A percentile compares a stretch with the other conserved stretches of the same genome.
Evolutionary conservation across 1,140 invertebrate species (phyloP).

Genomic region (Physella acuta): DNA sequence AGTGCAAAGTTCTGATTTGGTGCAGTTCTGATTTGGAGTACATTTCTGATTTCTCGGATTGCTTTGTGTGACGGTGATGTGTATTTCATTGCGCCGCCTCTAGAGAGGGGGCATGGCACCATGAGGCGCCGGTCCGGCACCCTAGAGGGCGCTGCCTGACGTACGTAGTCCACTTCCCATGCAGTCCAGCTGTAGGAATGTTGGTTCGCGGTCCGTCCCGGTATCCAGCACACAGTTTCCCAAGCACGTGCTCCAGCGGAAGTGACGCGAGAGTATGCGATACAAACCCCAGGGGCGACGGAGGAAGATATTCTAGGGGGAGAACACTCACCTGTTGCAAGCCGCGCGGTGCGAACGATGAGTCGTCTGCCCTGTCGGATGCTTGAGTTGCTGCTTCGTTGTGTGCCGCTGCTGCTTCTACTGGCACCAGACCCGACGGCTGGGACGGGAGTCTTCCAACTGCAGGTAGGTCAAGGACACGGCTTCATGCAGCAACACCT

Average conservation of each 20-base stretch:
- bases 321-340: neutral
- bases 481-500: constrained; percentile 31
- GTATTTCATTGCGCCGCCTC: neutral
- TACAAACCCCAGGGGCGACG: neutral
- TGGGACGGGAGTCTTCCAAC: constrained; percentile 9
- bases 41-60: neutral
- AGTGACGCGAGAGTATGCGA: neutral
- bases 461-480: constrained; percentile 60
- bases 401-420: neutral
- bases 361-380: constrained; percentile 9
- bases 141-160: neutral
- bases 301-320: neutral
- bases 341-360: neutral
- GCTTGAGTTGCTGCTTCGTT: neutral
- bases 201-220: neutral
- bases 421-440: neutral
- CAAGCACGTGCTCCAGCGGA: neutral
- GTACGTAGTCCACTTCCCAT: neutral
- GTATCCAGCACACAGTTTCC: neutral
- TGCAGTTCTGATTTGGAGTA: neutral
- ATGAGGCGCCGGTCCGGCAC: too few species aligned
- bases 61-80: neutral
- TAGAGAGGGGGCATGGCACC: neutral
- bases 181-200: neutral
- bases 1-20: neutral